A percentile compares a stretch with the other conserved stretches of the same genome.
Evolutionary conservation across 1,140 invertebrate species (phyloP).

Genomic region (Dufourea novaeangliae): DNA sequence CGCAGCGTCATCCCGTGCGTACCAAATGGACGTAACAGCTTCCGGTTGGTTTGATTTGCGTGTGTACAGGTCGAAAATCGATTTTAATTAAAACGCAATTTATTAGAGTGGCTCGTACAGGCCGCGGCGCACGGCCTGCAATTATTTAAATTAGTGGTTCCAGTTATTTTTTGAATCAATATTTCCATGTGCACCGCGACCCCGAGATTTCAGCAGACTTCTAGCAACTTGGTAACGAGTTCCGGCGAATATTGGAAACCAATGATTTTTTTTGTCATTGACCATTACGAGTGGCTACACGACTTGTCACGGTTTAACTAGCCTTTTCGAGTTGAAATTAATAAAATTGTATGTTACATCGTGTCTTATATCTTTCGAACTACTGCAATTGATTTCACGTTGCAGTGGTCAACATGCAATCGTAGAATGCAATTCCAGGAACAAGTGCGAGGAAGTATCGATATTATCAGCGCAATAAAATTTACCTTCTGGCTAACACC

Average conservation of each 20-base stretch:
- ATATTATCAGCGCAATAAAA: too few relatives aligned
- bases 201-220: not conserved
- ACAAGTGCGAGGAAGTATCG: too few relatives aligned
- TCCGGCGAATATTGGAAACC: not conserved
- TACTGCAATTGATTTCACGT: too few relatives aligned
- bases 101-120: not conserved
- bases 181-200: not conserved
- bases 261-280: not conserved
- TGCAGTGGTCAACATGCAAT: too few relatives aligned
- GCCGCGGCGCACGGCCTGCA: not conserved
- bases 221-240: not conserved
- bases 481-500: too few relatives aligned
- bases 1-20: not conserved
- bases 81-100: slow-evolving; percentile 27
- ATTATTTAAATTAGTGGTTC: slow-evolving; percentile 34
- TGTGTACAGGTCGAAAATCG: not conserved
- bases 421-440: too few relatives aligned
- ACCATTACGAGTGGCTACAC: not conserved
- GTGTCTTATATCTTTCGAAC: too few relatives aligned
- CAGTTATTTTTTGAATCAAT: slow-evolving; percentile 13
- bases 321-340: too few relatives aligned
- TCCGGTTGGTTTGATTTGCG: not conserved
- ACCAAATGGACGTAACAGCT: not conserved
- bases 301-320: not conserved
- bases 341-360: too few relatives aligned